Evolutionary conservation across 2,888 invertebrate genomes (phyloP), one percentile per base, ranked within the genome.

Genomic region (Drosophila nigricruria): DNA sequence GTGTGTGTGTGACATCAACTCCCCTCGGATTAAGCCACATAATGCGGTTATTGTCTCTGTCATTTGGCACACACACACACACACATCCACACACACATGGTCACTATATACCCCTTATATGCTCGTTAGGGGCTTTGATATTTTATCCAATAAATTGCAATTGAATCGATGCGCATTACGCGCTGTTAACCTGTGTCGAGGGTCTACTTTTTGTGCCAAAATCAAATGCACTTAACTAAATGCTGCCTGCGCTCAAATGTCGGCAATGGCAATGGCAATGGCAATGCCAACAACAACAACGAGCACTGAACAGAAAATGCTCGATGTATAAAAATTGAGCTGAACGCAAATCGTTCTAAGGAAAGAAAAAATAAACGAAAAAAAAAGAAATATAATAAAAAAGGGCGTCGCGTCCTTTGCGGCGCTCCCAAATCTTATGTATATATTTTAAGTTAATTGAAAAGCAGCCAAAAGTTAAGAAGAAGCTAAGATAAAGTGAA

Each of bases 141-240:
- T 69, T 57, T 81, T 86, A 86, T 83, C 81, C 81, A 83, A 84
- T 84, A 84, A 87, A 84, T 83, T 83, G 81, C 79, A 81, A 69
- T 50, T 47, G 59, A 74, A 61, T 61, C 69, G 62, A 30, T 54
- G 49, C 77, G 59, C 73, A 77, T 81, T 70, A 73, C 76, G 73
- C 67, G 77, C 64, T 69, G 81, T 70, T 82, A 73, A 77, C 70
- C 68, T 76, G 71, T 70, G 74, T 63, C 73, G 58, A 40, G 73
- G 73, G 76, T 63, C 70, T 53, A 12, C 49, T 61, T 70, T 72
- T 56, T 63, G 36, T 49, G 43, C 63, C 47, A 27, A 85, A 83
- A 88, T 88, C 86, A 88, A 86, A 86, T 77, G 86, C 86, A 86
- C 86, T 86, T 86, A 86, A 81, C 83, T 78, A 82, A 88, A 88